A percentile compares a stretch with the other conserved stretches of the same genome.
Evolutionary conservation across 2,888 invertebrate species (phyloP).

Genomic region (Physocephala rufipes): DNA sequence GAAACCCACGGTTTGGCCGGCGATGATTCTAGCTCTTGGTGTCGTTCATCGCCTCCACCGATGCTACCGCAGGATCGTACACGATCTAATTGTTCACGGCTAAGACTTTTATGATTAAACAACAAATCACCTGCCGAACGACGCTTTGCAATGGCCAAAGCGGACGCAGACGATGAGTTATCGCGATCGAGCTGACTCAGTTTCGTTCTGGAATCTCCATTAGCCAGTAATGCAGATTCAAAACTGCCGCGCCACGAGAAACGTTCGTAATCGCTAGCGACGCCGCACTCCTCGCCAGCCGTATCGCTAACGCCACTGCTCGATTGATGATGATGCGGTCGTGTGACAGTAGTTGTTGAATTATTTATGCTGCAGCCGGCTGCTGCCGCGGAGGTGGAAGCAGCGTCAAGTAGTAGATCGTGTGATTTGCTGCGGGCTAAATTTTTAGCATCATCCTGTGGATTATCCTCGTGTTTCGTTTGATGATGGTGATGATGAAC

Average conservation of each 20-base stretch:
- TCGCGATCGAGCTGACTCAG: conserved; percentile 74
- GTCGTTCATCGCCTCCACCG: conserved; percentile 70
- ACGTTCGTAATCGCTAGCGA: conserved; percentile 87
- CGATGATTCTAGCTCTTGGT: conserved; percentile 59
- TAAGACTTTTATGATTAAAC: conserved; percentile 81
- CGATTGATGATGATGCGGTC: conserved; percentile 66
- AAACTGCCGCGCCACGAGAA: conserved; percentile 94
- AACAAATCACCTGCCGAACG: conserved; percentile 85
- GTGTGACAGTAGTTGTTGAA: conserved; percentile 41
- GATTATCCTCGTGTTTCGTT: conserved; percentile 44
- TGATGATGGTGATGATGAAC: conserved; percentile 13
- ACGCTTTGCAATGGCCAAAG: conserved; percentile 76
- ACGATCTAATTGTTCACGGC: conserved; percentile 77
- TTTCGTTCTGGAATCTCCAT: conserved; percentile 83
- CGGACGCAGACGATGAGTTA: conserved; percentile 73
- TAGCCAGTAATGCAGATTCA: conserved; percentile 86
- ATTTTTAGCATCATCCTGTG: conserved; percentile 45
- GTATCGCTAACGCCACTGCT: conserved; percentile 69
- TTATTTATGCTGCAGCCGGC: conserved; percentile 35
- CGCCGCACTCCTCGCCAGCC: conserved; percentile 70
- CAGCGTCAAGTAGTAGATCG: conserved; percentile 76
- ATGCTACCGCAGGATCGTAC: conserved; percentile 86
- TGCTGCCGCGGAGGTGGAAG: conserved; percentile 43
- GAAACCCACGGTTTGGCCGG: conserved; percentile 63
- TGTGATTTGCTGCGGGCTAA: conserved; percentile 84